These are phyloP conservation scores for Psilopsiagon aymara DNA, from an alignment of 2,113 vertebrate species.

Conservation along the genomic window DNA sequence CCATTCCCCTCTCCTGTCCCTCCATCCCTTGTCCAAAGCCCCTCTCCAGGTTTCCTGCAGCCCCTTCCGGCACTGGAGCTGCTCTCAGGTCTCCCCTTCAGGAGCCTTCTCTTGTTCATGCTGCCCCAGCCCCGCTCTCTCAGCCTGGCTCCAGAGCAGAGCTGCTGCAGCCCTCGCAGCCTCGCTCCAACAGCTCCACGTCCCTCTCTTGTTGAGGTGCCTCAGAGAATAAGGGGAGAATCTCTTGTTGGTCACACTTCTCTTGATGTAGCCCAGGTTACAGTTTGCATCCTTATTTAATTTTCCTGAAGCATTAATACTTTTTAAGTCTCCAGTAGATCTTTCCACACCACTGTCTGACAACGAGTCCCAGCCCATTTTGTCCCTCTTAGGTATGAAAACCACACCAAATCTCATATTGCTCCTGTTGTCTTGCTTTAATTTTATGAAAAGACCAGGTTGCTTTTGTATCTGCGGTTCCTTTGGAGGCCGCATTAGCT, in stretches of 20 bases:
- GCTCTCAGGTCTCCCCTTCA: no score
- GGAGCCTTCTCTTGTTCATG: no score
- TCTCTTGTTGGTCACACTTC: neutral
- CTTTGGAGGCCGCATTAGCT: neutral
- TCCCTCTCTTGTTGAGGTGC: neutral
- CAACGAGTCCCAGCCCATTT: neutral
- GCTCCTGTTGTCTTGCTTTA: neutral
- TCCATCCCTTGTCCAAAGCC: no score
- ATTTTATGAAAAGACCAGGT: neutral
- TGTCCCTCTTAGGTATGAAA: neutral
- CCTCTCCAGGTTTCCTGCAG: no score
- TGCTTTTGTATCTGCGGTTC: neutral
- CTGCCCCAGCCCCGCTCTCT: neutral
- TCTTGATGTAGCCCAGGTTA: neutral
- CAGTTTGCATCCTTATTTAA: neutral
- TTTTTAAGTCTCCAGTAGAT: neutral
- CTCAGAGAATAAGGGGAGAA: neutral
- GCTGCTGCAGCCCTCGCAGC: neutral
- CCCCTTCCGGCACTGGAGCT: no score
- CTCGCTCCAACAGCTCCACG: neutral
- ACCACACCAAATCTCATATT: rapidly evolving
- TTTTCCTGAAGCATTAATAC: neutral
- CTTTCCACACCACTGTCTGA: neutral
- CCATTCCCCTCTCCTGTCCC: no score
- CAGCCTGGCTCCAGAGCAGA: neutral